These are phyloP conservation scores for Cinclus cinclus DNA, from an alignment of 2,113 vertebrate species.

Conservation along the genomic window DNA sequence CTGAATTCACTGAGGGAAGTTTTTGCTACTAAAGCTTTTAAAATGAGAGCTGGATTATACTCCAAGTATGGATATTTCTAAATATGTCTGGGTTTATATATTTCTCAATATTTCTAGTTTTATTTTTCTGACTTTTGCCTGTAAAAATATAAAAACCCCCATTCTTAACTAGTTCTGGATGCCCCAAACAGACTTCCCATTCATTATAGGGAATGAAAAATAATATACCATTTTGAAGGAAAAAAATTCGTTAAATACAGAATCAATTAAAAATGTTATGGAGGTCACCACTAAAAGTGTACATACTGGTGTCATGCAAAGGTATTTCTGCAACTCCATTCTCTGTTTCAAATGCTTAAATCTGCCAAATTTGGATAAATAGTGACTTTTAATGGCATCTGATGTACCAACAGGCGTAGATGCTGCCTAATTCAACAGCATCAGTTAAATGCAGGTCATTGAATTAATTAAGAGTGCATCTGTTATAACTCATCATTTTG, in stretches of 20 bases:
- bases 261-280: background rate
- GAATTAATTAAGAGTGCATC: background rate
- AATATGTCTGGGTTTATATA: background rate
- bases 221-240: background rate
- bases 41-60: background rate
- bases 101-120: slow-evolving; percentile 51
- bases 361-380: background rate
- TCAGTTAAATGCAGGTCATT: background rate
- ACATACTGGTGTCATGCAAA: background rate
- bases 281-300: background rate
- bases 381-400: background rate
- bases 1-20: background rate
- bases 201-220: background rate
- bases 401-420: background rate
- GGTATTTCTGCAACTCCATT: background rate
- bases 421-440: background rate
- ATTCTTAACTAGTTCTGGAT: background rate
- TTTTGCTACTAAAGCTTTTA: background rate
- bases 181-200: background rate
- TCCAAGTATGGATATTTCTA: slow-evolving; percentile 11
- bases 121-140: slow-evolving; percentile 47
- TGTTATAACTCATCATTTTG: background rate
- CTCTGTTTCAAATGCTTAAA: background rate
- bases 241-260: background rate
- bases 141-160: background rate